These are phyloP conservation scores for Drosophila kanekoi DNA, from an alignment of 2,888 invertebrate genomes.

Conservation along the genomic window DNA sequence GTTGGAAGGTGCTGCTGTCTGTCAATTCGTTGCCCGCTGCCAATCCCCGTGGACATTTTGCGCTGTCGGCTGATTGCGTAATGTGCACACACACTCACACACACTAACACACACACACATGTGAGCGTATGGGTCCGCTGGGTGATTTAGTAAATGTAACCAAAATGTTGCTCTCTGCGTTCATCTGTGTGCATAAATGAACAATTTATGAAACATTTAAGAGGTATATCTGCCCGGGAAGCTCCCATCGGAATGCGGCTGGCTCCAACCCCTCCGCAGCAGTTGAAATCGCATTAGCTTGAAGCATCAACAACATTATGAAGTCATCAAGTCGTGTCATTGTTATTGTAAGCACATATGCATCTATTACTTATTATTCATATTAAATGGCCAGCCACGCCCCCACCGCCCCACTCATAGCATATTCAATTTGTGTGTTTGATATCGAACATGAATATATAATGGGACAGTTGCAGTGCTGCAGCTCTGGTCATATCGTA, in stretches of 20 bases:
- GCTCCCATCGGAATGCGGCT: constrained; percentile 20
- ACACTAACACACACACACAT: neutral
- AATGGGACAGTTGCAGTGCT: constrained; percentile 23
- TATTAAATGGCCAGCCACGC: constrained; percentile 32
- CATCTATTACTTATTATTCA: constrained; percentile 52
- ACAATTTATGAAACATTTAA: constrained; percentile 64
- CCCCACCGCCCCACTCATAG: neutral
- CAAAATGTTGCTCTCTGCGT: constrained; percentile 13
- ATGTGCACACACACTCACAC: constrained; percentile 46
- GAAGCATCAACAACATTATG: constrained; percentile 37
- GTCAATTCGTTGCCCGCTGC: constrained; percentile 57
- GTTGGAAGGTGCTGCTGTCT: constrained; percentile 33
- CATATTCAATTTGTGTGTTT: constrained; percentile 42
- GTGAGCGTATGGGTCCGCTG: constrained; percentile 1
- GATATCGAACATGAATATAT: constrained; percentile 52
- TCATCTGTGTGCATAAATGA: constrained; percentile 50
- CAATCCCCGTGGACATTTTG: constrained; percentile 58
- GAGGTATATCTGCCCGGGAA: constrained; percentile 5
- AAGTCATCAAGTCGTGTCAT: constrained; percentile 43
- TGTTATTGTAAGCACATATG: constrained; percentile 27
- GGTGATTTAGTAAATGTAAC: constrained; percentile 26
- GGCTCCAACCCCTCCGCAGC: neutral
- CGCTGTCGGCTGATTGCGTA: constrained; percentile 61
- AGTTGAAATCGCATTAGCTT: constrained; percentile 39
- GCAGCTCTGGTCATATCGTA: constrained; percentile 10